Evolutionary conservation across 2,888 invertebrate species (phyloP).

Genomic region (Cremastinae sp.): DNA sequence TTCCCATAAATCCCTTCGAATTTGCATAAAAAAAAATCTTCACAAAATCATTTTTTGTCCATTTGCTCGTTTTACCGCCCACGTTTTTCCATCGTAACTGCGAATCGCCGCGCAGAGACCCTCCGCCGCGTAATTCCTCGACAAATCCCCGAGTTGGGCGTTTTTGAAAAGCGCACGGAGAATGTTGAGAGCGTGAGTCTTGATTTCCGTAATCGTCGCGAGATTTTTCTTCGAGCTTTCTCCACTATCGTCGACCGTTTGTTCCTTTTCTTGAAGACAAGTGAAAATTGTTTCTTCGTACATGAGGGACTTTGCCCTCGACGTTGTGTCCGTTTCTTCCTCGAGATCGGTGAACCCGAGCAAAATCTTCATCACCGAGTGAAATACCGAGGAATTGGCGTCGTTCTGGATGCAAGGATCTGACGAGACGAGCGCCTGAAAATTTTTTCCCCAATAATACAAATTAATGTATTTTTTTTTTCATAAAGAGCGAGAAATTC

Average conservation of each 20-base stretch:
- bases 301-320: constrained; percentile 66
- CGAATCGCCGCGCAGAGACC: constrained; percentile 87
- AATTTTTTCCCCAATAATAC: constrained; percentile 37
- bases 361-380: constrained; percentile 75
- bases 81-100: constrained; percentile 88
- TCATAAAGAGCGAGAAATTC: constrained; percentile 23
- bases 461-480: constrained; percentile 9
- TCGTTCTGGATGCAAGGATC: constrained; percentile 85
- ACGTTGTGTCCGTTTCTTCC: constrained; percentile 58
- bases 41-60: no score
- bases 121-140: constrained; percentile 85
- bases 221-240: constrained; percentile 34
- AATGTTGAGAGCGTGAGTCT: constrained; percentile 93
- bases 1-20: not conserved
- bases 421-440: constrained; percentile 89
- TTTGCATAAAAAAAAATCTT: no score
- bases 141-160: constrained; percentile 87
- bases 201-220: constrained; percentile 80
- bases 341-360: constrained; percentile 71
- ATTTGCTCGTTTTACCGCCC: constrained; percentile 85
- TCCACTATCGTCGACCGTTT: constrained; percentile 32
- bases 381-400: constrained; percentile 75
- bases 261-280: constrained; percentile 57
- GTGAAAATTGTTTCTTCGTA: constrained; percentile 69
- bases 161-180: constrained; percentile 90